These are phyloP conservation scores for Monodelphis domestica DNA, from an alignment of 2,797 vertebrate species.

Conservation along the genomic window DNA sequence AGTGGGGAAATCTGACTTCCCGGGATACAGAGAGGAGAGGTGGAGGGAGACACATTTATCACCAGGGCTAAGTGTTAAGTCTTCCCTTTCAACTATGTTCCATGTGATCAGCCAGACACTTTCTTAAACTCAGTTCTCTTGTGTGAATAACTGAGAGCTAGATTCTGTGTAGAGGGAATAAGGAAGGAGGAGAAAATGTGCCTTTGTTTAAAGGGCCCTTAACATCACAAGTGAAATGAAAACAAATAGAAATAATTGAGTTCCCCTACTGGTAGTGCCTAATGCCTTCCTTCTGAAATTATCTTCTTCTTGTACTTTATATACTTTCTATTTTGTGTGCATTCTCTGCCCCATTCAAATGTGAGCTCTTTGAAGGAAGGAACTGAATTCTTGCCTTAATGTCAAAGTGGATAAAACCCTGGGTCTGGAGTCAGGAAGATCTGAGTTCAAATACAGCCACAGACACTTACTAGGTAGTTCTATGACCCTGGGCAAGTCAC, in stretches of 20 bases:
- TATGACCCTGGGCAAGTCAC: background rate
- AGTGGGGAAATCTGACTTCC: background rate
- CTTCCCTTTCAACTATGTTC: background rate
- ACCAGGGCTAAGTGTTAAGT: background rate
- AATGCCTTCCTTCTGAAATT: too few species aligned
- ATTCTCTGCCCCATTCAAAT: background rate
- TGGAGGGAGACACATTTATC: background rate
- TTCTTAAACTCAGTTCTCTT: background rate
- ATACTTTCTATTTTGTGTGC: background rate
- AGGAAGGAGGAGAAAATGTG: background rate
- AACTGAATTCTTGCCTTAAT: background rate
- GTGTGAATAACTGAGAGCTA: background rate
- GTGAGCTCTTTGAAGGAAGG: background rate
- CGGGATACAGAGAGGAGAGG: background rate
- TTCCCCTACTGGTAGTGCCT: background rate
- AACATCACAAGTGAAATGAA: background rate
- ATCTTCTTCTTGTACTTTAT: background rate
- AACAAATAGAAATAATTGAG: background rate
- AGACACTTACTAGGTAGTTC: background rate
- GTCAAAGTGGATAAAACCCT: background rate
- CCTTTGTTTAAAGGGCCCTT: background rate
- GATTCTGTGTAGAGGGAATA: conserved; percentile 7
- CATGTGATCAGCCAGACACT: background rate
- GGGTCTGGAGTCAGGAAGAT: background rate
- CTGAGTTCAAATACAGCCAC: background rate